These are phyloP conservation scores for Bedellia somnulentella DNA, from an alignment of 2,888 invertebrate species.

Conservation along the genomic window DNA sequence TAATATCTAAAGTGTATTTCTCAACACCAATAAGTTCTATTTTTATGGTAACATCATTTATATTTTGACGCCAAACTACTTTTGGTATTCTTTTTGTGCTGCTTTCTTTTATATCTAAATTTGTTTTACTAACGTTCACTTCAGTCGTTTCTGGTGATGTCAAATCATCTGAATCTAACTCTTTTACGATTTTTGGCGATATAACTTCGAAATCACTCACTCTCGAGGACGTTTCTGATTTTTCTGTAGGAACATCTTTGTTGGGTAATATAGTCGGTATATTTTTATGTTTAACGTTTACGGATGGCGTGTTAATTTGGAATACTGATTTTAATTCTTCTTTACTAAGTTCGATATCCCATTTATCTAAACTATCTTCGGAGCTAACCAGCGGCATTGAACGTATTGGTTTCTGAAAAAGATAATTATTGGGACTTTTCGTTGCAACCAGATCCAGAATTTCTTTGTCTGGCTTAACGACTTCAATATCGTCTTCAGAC, in stretches of 20 bases:
- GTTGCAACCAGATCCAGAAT: background rate
- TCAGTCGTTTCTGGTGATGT: conserved; percentile 13
- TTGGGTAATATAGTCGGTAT: conserved; percentile 3
- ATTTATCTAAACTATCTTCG: conserved; percentile 20
- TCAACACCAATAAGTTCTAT: conserved; percentile 31
- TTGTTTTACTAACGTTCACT: background rate
- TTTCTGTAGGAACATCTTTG: background rate
- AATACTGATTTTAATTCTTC: conserved; percentile 15
- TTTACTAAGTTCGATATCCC: conserved; percentile 20
- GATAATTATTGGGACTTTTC: background rate
- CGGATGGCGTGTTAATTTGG: background rate
- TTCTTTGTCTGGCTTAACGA: conserved; percentile 10
- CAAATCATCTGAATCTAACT: conserved; percentile 22
- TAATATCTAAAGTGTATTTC: conserved; percentile 25
- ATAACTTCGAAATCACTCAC: conserved; percentile 7
- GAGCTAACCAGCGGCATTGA: conserved; percentile 26
- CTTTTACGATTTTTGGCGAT: conserved; percentile 8
- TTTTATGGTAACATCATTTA: conserved; percentile 23
- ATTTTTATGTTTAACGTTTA: background rate
- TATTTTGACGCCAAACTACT: conserved; percentile 36
- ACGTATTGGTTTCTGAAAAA: conserved; percentile 17
- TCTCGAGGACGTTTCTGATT: conserved; percentile 2
- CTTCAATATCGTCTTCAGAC: conserved; percentile 12
- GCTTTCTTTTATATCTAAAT: conserved; percentile 5
- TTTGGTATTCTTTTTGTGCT: conserved; percentile 24